Conservation (phyloP, 2,113 vertebrate genomes). For the Pardalotus punctatus region DNA sequence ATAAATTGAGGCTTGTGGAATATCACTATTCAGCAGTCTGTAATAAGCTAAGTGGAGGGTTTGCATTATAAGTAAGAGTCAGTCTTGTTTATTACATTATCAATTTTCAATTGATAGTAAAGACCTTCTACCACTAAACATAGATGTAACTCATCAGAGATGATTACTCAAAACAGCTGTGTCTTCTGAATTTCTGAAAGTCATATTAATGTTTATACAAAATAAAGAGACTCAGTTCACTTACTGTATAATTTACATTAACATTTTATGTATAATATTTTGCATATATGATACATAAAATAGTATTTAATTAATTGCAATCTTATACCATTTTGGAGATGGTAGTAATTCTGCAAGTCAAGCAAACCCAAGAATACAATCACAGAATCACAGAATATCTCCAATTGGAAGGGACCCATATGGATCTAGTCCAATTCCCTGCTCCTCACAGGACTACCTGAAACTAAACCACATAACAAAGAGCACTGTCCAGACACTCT, state of each 20-base stretch:
- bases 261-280: background rate
- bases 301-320: constrained; percentile 24
- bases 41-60: constrained; percentile 40
- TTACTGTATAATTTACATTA: background rate
- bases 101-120: constrained; percentile 10
- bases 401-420: background rate
- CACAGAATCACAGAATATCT: background rate
- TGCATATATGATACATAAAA: background rate
- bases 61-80: background rate
- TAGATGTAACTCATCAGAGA: background rate
- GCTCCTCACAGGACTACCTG: background rate
- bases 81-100: constrained; percentile 11
- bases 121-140: background rate
- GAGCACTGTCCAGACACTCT: background rate
- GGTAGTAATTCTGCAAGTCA: background rate
- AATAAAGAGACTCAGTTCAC: constrained; percentile 15
- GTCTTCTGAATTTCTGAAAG: constrained; percentile 12
- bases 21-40: background rate
- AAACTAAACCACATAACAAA: background rate
- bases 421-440: background rate
- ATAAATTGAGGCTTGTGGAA: background rate
- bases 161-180: constrained; percentile 26
- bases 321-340: constrained; percentile 1
- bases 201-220: constrained; percentile 41
- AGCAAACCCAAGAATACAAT: background rate